These are phyloP conservation scores for Apocrypta bakeri DNA, from an alignment of 1,140 invertebrate genomes.

Conservation along the genomic window DNA sequence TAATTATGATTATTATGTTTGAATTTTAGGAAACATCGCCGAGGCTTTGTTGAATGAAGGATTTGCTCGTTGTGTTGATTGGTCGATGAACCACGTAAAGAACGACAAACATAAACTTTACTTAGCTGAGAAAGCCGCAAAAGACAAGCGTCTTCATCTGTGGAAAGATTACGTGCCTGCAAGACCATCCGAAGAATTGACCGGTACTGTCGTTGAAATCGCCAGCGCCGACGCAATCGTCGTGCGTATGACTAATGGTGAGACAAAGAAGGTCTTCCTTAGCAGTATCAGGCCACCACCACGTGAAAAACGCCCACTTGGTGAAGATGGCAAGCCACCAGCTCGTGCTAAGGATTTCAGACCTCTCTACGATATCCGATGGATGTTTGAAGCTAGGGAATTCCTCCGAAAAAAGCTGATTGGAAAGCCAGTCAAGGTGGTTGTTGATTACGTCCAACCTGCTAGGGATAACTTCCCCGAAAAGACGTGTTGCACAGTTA, in stretches of 20 bases:
- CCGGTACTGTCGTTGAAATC: conserved; percentile 92
- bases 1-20: conserved; percentile 49
- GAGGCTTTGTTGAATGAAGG: conserved; percentile 93
- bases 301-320: conserved; percentile 77
- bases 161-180: conserved; percentile 91
- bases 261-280: conserved; percentile 94
- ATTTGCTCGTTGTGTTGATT: conserved; percentile 97
- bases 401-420: conserved; percentile 97
- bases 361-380: conserved; percentile 97
- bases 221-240: conserved; percentile 93
- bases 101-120: conserved; percentile 86
- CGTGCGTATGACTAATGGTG: conserved; percentile 86
- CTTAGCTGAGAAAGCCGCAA: conserved; percentile 91
- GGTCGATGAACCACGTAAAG: conserved; percentile 94
- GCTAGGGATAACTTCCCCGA: conserved; percentile 94
- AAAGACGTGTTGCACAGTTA: conserved; percentile 95
- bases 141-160: conserved; percentile 88
- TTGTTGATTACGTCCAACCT: conserved; percentile 97
- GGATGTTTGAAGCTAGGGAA: conserved; percentile 98
- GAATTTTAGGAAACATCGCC: conserved; percentile 95
- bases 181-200: conserved; percentile 84
- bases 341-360: conserved; percentile 81
- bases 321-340: conserved; percentile 79
- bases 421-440: conserved; percentile 95
- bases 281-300: conserved; percentile 94